Percentiles rank a stretch among this genome's conserved stretches.
Conservation (phyloP, 2,888 invertebrate genomes). For the Agrypnus murinus region DNA sequence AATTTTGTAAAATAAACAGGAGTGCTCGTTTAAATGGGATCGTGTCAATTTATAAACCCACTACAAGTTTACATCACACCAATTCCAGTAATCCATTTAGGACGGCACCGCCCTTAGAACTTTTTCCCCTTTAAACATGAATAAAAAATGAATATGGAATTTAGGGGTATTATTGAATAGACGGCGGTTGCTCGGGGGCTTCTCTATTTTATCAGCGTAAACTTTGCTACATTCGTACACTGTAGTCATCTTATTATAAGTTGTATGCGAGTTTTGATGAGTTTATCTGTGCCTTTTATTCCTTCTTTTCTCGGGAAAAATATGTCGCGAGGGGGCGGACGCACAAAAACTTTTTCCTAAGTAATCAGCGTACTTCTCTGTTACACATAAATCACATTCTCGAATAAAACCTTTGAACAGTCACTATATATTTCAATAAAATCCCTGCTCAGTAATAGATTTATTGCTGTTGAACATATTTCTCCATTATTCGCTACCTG, state of each 20-base stretch:
- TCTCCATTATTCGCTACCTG: slow-evolving; percentile 49
- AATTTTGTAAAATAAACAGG: slow-evolving; percentile 22
- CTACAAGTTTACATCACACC: slow-evolving; percentile 51
- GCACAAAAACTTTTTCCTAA: slow-evolving; percentile 37
- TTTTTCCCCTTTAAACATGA: slow-evolving; percentile 53
- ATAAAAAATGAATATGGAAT: slow-evolving; percentile 59
- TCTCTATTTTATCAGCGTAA: slow-evolving; percentile 50
- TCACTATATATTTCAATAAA: slow-evolving; percentile 52
- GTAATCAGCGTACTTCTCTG: slow-evolving; percentile 45
- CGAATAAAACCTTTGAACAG: slow-evolving; percentile 49
- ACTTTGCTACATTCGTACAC: slow-evolving; percentile 49
- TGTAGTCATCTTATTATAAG: slow-evolving; percentile 54
- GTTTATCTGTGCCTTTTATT: slow-evolving; percentile 54
- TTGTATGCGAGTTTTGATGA: slow-evolving; percentile 54
- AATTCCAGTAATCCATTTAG: slow-evolving; percentile 51
- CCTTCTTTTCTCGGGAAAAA: slow-evolving; percentile 38
- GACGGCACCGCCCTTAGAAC: slow-evolving; percentile 44
- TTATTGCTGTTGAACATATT: slow-evolving; percentile 50
- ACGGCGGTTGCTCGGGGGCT: slow-evolving; percentile 45
- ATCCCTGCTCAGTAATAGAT: slow-evolving; percentile 44
- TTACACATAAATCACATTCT: slow-evolving; percentile 46
- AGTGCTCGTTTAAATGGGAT: slow-evolving; percentile 32
- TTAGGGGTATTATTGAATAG: slow-evolving; percentile 58
- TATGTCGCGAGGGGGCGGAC: slow-evolving; percentile 34
- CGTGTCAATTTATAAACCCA: slow-evolving; percentile 49